Percentiles rank a stretch among this genome's conserved stretches.
Evolutionary conservation across 1,140 invertebrate genomes (phyloP).

Genomic region (Psilanteris sp.): DNA sequence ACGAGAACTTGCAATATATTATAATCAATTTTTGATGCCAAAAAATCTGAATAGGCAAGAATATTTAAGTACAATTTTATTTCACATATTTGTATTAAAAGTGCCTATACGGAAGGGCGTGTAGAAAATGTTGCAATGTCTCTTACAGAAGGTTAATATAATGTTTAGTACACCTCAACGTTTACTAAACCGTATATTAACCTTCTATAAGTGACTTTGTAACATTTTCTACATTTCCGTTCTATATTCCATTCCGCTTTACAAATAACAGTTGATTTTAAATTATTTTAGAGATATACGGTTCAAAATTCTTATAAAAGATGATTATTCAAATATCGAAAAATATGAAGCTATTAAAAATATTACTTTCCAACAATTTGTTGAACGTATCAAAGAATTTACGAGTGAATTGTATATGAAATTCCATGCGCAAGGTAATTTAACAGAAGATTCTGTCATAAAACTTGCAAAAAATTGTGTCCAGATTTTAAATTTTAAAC

Average conservation of each 20-base stretch:
- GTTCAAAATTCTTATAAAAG: conserved; percentile 34
- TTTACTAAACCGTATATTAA: too few relatives aligned
- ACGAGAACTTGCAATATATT: conserved; percentile 84
- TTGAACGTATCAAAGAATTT: conserved; percentile 81
- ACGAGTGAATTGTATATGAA: conserved; percentile 84
- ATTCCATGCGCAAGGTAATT: conserved; percentile 88
- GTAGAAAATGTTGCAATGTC: too few relatives aligned
- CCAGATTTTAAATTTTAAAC: conserved; percentile 66
- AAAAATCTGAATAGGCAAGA: conserved; percentile 84
- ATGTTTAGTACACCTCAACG: too few relatives aligned
- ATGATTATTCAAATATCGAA: conserved; percentile 82
- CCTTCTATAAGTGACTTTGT: too few relatives aligned
- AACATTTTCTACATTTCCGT: too few relatives aligned
- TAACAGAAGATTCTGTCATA: conserved; percentile 82
- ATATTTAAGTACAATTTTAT: too few relatives aligned
- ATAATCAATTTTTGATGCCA: conserved; percentile 87
- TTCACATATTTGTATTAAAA: too few relatives aligned
- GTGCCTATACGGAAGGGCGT: too few relatives aligned
- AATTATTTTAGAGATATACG: conserved; percentile 19
- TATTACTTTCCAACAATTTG: conserved; percentile 82
- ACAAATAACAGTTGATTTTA: too few relatives aligned
- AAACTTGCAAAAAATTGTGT: conserved; percentile 76
- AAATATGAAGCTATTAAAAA: conserved; percentile 83
- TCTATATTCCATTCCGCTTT: too few relatives aligned
- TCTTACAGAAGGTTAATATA: too few relatives aligned